Evolutionary conservation across 1,140 invertebrate species (phyloP), one percentile per base, ranked within the genome.

Genomic region (Cepaea nemoralis): DNA sequence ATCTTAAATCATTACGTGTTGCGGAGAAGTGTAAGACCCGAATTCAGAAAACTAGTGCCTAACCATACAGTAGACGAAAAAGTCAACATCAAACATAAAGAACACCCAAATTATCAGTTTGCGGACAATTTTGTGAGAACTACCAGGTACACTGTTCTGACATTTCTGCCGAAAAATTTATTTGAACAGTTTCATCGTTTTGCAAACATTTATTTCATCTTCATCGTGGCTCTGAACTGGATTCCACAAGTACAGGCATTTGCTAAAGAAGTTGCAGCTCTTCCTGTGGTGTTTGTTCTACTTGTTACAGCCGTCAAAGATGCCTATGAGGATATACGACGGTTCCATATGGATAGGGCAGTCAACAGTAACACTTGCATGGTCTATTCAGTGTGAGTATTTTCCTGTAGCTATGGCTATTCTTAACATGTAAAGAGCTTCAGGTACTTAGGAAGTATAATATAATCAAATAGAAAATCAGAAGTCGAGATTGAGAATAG

Each of bases 201-300:
- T 89, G 98, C 98, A 55, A 99, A 99, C 93, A 93, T 99, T 83
- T 99, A 99, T 92, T 99, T 99, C 92, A 95, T 99, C 88, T 96
- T 98, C 89, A 98, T 99, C 87, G 96, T 99, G 78, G 92, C 99
- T n/a, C 85, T 92, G 66, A 98, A 99, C 92, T 99, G 96, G 96
- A 94, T 98, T 86, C 97, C 97, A 10, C 94, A 94, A 22, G 87
- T 91, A 48, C 97, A 96, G 92, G 97, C 97, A 0, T 99, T 99
- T 92, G 97, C 96, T 82, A 98, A 98, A 91, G 97, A 99, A 93
- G 94, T 99, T 81, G 96, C 97, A 0, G 97, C 99, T 95, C 94
- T 99, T 35, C 91, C 91, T 67, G 87, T 91, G 45, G 37, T 91
- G 42, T 90, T 99, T 93, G 97, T 99, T 85, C 93, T 99, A 8